phyloP scores from a whole-genome alignment of 2,888 invertebrate genomes.

The Cataglyphis albicans region DNA sequence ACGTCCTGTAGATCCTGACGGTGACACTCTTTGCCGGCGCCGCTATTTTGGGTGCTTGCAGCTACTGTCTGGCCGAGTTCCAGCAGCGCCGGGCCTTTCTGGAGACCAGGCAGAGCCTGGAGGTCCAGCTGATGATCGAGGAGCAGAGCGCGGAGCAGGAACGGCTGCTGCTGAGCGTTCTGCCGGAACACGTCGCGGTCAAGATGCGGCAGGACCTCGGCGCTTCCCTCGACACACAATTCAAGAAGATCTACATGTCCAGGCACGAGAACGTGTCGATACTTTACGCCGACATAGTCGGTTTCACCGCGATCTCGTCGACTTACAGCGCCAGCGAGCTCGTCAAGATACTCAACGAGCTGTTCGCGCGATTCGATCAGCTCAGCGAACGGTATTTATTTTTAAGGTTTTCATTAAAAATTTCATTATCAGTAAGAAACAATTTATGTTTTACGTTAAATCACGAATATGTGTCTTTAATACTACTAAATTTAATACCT shows the following conservation, averaged over 20 bases:
- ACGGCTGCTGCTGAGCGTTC: slow-evolving; percentile 95
- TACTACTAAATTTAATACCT: background rate
- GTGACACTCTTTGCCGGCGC: slow-evolving; percentile 87
- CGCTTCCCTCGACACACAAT: slow-evolving; percentile 94
- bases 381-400: slow-evolving; percentile 87
- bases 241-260: slow-evolving; percentile 99
- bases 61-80: slow-evolving; percentile 92
- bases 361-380: slow-evolving; percentile 98
- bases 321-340: slow-evolving; percentile 98
- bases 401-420: background rate
- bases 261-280: slow-evolving; percentile 99
- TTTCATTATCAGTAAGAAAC: background rate
- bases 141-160: slow-evolving; percentile 98
- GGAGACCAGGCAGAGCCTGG: slow-evolving; percentile 95
- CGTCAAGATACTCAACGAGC: slow-evolving; percentile 97
- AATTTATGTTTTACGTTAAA: background rate
- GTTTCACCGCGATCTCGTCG: slow-evolving; percentile 98
- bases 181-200: slow-evolving; percentile 98
- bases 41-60: slow-evolving; percentile 91
- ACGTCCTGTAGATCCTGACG: slow-evolving; percentile 79
- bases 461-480: background rate
- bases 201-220: slow-evolving; percentile 98
- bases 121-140: slow-evolving; percentile 96
- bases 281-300: slow-evolving; percentile 98
- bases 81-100: slow-evolving; percentile 95